phyloP scores from a whole-genome alignment of 2,888 invertebrate genomes.

The Drosophila rellima region DNA sequence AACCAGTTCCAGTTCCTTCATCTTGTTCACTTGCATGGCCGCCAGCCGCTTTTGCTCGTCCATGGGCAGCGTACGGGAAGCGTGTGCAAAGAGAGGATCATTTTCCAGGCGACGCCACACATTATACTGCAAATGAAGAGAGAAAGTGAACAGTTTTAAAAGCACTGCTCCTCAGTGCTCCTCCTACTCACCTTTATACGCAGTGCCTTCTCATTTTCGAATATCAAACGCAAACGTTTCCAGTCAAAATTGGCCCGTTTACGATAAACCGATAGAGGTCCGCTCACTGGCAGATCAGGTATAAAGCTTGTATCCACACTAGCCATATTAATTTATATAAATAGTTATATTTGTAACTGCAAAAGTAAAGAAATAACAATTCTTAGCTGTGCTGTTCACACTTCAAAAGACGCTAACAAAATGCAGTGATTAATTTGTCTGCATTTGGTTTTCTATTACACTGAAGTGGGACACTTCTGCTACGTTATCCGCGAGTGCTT shows the following conservation, averaged over 20 bases:
- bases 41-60: conserved; percentile 91
- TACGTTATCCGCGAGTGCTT: conserved; percentile 4
- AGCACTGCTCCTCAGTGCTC: not conserved
- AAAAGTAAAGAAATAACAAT: conserved; percentile 9
- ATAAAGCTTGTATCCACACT: conserved; percentile 88
- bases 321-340: conserved; percentile 46
- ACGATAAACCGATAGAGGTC: conserved; percentile 92
- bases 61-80: conserved; percentile 87
- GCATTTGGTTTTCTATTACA: conserved; percentile 11
- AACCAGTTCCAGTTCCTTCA: conserved; percentile 89
- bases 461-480: conserved; percentile 45
- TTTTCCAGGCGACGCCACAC: conserved; percentile 92
- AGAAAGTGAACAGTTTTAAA: not conserved
- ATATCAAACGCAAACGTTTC: conserved; percentile 92
- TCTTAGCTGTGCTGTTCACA: conserved; percentile 16
- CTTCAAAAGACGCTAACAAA: not conserved
- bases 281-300: conserved; percentile 88
- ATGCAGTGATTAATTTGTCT: conserved; percentile 10
- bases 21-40: conserved; percentile 89
- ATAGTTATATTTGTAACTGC: conserved; percentile 8
- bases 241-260: conserved; percentile 93
- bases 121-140: conserved; percentile 88
- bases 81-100: conserved; percentile 92
- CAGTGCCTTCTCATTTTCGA: conserved; percentile 92
- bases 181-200: conserved; percentile 90